A percentile compares a stretch with the other conserved stretches of the same genome.
phyloP scores from a whole-genome alignment of 2,888 invertebrate species.

The Sussaba pulchella region DNA sequence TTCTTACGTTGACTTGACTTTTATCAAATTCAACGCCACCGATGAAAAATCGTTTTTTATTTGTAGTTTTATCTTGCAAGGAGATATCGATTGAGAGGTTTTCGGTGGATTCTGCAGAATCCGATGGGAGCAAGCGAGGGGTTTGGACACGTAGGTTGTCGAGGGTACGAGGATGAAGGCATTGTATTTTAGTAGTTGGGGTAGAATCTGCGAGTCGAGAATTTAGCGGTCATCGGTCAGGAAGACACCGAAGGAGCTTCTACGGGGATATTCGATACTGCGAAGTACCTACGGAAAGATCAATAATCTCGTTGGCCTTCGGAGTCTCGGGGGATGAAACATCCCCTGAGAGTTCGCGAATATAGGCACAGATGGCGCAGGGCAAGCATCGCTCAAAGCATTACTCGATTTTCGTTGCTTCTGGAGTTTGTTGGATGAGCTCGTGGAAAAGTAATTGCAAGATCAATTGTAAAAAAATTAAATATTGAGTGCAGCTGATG shows the following conservation, averaged over 20 bases:
- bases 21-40: background rate
- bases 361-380: slow-evolving; percentile 63
- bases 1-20: slow-evolving; percentile 11
- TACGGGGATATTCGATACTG: slow-evolving; percentile 31
- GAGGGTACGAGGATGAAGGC: background rate
- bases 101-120: slow-evolving; percentile 16
- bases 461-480: background rate
- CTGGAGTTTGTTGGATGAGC: background rate
- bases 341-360: slow-evolving; percentile 26
- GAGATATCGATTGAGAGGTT: slow-evolving; percentile 25
- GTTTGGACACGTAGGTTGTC: background rate
- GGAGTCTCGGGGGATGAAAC: slow-evolving; percentile 52
- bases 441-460: background rate
- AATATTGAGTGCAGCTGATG: background rate
- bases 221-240: slow-evolving; percentile 80
- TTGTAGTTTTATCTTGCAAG: too few relatives aligned
- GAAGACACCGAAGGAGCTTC: slow-evolving; percentile 72
- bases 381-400: slow-evolving; percentile 5
- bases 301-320: slow-evolving; percentile 62
- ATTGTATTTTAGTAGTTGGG: background rate
- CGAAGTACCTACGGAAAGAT: slow-evolving; percentile 50
- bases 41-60: too few relatives aligned
- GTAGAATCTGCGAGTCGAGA: slow-evolving; percentile 2
- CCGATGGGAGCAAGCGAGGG: slow-evolving; percentile 4
- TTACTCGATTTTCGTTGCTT: background rate